These are phyloP conservation scores for Pithys albifrons DNA, from an alignment of 2,113 vertebrate species.

Conservation along the genomic window DNA sequence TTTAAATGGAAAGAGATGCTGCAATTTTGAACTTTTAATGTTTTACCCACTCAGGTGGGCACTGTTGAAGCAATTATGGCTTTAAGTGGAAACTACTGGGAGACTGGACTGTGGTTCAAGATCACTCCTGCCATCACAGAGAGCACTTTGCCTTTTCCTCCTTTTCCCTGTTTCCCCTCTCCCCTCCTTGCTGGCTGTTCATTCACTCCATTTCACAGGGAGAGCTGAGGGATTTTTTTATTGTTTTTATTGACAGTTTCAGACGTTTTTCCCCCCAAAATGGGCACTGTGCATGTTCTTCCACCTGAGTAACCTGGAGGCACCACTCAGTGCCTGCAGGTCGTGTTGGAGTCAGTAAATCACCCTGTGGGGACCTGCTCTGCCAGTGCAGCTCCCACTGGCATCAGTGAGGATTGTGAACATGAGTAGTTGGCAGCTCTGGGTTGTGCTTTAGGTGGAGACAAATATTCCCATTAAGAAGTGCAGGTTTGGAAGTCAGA, in stretches of 20 bases:
- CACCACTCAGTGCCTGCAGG: background rate
- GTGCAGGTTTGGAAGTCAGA: background rate
- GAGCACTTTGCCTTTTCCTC: background rate
- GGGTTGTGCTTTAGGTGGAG: background rate
- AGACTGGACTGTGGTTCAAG: background rate
- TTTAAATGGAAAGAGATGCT: background rate
- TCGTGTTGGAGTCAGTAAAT: background rate
- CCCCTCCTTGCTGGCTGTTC: background rate
- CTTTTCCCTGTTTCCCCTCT: background rate
- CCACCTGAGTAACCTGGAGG: background rate
- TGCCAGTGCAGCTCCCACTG: background rate
- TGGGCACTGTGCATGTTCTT: background rate
- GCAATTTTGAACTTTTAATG: background rate
- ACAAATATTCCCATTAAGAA: background rate
- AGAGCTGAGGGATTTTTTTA: background rate
- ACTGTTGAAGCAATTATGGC: background rate
- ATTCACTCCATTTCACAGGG: constrained; percentile 28
- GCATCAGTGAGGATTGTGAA: background rate
- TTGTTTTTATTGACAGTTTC: background rate
- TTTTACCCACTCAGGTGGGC: background rate
- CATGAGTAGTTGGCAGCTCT: background rate
- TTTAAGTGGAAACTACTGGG: background rate
- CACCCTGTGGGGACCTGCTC: background rate
- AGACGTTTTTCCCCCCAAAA: background rate
- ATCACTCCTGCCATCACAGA: background rate